Evolutionary conservation across 2,797 vertebrate genomes (phyloP).

Genomic region (Oreochromis mossambicus): DNA sequence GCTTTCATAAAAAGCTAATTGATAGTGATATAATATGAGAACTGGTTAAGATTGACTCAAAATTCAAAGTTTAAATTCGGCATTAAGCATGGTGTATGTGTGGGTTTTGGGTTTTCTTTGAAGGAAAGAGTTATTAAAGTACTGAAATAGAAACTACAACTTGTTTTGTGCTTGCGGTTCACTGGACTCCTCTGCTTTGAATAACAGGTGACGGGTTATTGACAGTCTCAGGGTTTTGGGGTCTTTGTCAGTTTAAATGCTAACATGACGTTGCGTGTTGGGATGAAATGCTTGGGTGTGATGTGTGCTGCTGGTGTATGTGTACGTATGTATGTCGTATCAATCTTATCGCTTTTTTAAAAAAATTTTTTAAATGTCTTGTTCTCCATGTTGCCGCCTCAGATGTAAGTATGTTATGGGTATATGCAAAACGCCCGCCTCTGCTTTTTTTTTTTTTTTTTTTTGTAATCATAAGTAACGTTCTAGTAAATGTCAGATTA

Average conservation of each 20-base stretch:
- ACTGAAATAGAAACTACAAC: neutral
- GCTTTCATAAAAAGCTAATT: neutral
- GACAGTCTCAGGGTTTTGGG: conserved; percentile 15
- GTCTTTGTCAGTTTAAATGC: conserved; percentile 44
- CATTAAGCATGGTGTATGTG: neutral
- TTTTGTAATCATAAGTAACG: neutral
- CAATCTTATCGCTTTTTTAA: neutral
- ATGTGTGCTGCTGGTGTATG: conserved; percentile 23
- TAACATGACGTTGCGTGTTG: conserved; percentile 47
- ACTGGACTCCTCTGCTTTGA: conserved; percentile 23
- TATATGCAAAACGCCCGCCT: neutral
- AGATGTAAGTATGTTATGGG: conserved; percentile 1
- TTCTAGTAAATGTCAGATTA: neutral
- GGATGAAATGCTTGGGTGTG: conserved; percentile 39
- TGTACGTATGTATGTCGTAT: neutral
- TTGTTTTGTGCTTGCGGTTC: conserved; percentile 17
- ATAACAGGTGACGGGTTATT: conserved; percentile 60
- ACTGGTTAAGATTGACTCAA: neutral
- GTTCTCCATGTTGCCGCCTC: neutral
- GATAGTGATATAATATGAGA: neutral
- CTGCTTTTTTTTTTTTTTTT: neutral
- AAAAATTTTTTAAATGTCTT: conserved; percentile 13
- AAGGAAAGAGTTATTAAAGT: neutral
- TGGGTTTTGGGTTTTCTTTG: neutral
- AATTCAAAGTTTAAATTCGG: neutral